phyloP scores from a whole-genome alignment of 2,888 invertebrate genomes.

The Hemaris fuciformis region DNA sequence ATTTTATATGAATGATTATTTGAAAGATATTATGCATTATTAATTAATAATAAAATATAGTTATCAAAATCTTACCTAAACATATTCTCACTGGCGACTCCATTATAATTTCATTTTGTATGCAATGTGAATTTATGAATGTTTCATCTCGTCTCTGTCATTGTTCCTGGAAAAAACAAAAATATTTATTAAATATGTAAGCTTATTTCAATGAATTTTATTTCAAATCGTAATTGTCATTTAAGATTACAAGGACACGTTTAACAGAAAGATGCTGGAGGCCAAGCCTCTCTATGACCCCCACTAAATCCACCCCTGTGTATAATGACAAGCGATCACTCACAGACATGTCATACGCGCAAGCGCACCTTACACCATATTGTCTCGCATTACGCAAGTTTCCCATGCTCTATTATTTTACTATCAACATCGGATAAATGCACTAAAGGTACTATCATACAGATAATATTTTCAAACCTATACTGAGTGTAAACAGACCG shows the following conservation, averaged over 20 bases:
- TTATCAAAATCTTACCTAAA: slow-evolving; percentile 63
- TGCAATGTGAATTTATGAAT: slow-evolving; percentile 34
- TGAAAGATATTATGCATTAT: background rate
- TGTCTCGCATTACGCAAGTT: background rate
- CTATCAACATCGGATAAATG: background rate
- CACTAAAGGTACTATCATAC: too few relatives aligned
- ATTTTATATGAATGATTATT: background rate
- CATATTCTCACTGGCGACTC: slow-evolving; percentile 81
- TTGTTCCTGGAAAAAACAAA: slow-evolving; percentile 47
- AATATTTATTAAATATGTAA: background rate
- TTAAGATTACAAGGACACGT: too few relatives aligned
- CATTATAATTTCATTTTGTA: slow-evolving; percentile 70
- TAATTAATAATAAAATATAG: background rate
- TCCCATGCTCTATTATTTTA: background rate
- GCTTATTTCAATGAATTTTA: background rate
- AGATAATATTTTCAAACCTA: too few relatives aligned
- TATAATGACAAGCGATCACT: background rate
- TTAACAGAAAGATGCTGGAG: background rate
- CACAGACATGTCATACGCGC: background rate
- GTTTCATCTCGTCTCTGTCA: slow-evolving; percentile 43
- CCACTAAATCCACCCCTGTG: background rate
- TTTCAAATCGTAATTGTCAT: too few relatives aligned
- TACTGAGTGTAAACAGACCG: too few relatives aligned
- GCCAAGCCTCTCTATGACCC: background rate
- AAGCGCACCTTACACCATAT: background rate